Base-by-base conservation (phyloP, 2,888 invertebrate genomes). In the Branchellion lobata region DNA sequence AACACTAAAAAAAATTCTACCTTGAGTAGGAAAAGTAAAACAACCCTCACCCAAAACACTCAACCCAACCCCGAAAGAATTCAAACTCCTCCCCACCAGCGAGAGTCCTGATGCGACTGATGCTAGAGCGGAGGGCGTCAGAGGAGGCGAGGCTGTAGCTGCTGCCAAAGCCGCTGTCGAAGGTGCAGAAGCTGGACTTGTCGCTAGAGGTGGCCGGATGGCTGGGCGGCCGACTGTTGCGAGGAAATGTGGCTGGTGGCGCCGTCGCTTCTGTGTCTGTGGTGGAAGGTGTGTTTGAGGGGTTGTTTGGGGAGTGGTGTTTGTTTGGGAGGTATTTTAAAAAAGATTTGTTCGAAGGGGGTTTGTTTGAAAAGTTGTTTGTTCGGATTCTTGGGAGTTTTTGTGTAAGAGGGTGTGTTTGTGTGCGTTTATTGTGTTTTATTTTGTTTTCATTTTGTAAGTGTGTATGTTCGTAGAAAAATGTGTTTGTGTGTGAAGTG, bases 171-270 rank as follows among this genome's bases (percentile, higher is more conserved):
- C 65, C 77, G 33, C 77, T 77, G 77, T 36, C 57, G 36, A 24
- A 29, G 29, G 0, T 75, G 75, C 51, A 29, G 53, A 29, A 18
- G 31, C 18, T 21, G 21, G 57, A 57, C 21, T 14, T 65, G 11
- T 21, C 1, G 29, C 34, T 77, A 14, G 27, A n/a, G 11, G 36
- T 27, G n/a, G 14, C 53, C 29, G 27, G 51, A 3, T 34, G 27
- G 1, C 11, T 11, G n/a, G 31, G 74, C 47, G 47, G 80, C 5
- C 71, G 40, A 27, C 77, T 71, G 29, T 47, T 78, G 36, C 81
- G 75, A 31, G 74, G 81, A 34, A 79, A 78, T 14, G 81, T 81
- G 81, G 72, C 80, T 34, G 81, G 79, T 5, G 81, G 79, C 1
- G 65, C 57, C 11, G 34, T n/a, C 18, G 5, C 61, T 3, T 65